phyloP scores from a whole-genome alignment of 2,888 invertebrate species.

The Cerastis leucographa region DNA sequence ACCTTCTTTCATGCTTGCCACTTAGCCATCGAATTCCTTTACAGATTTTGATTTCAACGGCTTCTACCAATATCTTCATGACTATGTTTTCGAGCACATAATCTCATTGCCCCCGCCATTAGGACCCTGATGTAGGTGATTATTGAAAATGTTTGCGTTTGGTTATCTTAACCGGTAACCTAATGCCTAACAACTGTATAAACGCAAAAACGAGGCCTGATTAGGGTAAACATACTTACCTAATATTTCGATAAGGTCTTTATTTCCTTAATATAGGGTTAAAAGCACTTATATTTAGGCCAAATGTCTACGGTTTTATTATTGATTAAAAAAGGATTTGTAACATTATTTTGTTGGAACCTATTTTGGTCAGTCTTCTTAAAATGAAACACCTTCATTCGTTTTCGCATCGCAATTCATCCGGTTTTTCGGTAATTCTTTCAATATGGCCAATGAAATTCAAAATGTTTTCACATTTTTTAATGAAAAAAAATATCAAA shows the following conservation, averaged over 20 bases:
- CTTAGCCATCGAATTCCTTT: neutral
- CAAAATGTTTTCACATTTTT: neutral
- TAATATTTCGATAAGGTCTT: conserved; percentile 36
- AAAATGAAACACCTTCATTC: conserved; percentile 4
- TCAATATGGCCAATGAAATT: neutral
- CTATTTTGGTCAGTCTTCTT: neutral
- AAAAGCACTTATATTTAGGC: conserved; percentile 20
- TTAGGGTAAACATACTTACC: conserved; percentile 33
- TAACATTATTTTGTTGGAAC: neutral
- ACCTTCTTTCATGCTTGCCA: neutral
- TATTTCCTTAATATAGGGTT: conserved; percentile 22
- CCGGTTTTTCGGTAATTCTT: neutral
- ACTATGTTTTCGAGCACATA: conserved; percentile 61
- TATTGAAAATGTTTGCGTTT: conserved; percentile 60
- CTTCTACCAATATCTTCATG: conserved; percentile 9
- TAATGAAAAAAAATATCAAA: neutral
- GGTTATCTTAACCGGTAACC: conserved; percentile 62
- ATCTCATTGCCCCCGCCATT: conserved; percentile 57
- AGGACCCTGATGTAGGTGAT: conserved; percentile 58
- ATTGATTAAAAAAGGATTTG: conserved; percentile 15
- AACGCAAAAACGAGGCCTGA: conserved; percentile 41
- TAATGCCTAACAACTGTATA: conserved; percentile 46
- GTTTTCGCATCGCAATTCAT: neutral
- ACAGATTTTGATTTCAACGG: conserved; percentile 5
- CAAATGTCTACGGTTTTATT: conserved; percentile 25